Base-by-base conservation (phyloP, 2,113 vertebrate species). In the Microtus oregoni region DNA sequence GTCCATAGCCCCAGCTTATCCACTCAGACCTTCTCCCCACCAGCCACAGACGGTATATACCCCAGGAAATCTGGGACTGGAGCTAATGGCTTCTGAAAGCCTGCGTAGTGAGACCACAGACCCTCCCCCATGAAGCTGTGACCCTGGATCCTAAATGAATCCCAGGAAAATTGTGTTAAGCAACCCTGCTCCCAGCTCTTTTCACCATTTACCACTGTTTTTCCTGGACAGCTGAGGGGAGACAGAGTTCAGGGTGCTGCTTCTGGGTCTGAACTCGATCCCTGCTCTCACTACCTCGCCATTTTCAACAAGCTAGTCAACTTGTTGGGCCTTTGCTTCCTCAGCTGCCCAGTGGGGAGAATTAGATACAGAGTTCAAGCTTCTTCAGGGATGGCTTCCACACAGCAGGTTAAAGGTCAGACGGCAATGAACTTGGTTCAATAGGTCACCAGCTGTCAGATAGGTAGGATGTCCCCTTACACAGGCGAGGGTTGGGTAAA, bases 31-130 rank as follows among this genome's bases (percentile, higher is more conserved):
- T 30, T 58, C 35, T 52, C 50, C 26, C 0, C 35, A 12, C n/a
- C 50, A 28, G 41, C 5, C 72, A n/a, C 3, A 5, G 17, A n/a
- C 0, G 0, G 28, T 0, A 2, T 4, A 26, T 19, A 70, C 12
- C 67, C 35, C 70, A 55, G 28, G 73, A 44, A 81, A 30, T 13
- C 22, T 26, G 22, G 47, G 94, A 47, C 20, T 7, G 5, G 58
- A n/a, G 14, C 41, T 63, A 24, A 28, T 15, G 32, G 2, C 82
- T 86, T 58, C 78, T 41, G 52, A 58, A 85, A 63, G 76, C n/a
- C 87, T 79, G 1, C 6, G 3, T 28, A 9, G 11, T 2, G 5
- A 50, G 19, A 3, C 26, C 67, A 28, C 2, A 50, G 19, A 13
- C 26, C 67, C 20, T 38, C 19, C n/a, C 38, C 41, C 55, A 1